Evolutionary conservation across 1,140 invertebrate genomes (phyloP).

Genomic region (Drosophila burlai): DNA sequence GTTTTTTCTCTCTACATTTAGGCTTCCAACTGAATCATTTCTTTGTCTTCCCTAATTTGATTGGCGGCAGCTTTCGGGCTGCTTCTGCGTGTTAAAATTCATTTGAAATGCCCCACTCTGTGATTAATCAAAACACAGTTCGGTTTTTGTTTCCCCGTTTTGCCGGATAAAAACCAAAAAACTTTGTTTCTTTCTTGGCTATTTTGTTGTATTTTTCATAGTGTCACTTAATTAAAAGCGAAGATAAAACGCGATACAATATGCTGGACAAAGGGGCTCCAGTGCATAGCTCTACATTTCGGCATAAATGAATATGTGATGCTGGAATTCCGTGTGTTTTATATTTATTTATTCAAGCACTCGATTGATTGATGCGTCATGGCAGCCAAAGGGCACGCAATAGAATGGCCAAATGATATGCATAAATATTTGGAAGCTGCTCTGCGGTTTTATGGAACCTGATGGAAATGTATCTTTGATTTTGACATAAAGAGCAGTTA

Average conservation of each 20-base stretch:
- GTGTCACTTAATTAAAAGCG: slow-evolving; percentile 76
- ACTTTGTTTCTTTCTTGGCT: slow-evolving; percentile 10
- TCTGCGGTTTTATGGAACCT: slow-evolving; percentile 1
- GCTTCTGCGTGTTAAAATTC: slow-evolving; percentile 64
- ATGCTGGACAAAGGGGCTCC: slow-evolving; percentile 30
- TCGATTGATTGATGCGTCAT: slow-evolving; percentile 67
- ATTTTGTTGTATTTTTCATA: slow-evolving; percentile 49
- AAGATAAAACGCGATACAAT: slow-evolving; percentile 64
- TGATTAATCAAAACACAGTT: slow-evolving; percentile 69
- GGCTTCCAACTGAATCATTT: slow-evolving; percentile 63
- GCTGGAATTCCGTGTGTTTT: slow-evolving; percentile 51
- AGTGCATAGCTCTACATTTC: slow-evolving; percentile 62
- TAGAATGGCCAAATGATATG: slow-evolving; percentile 22
- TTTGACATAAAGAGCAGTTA: slow-evolving; percentile 34
- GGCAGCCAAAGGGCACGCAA: slow-evolving; percentile 38
- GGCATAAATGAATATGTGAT: slow-evolving; percentile 72
- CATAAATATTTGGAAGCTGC: slow-evolving; percentile 34
- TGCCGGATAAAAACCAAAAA: slow-evolving; percentile 42
- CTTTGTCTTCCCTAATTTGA: slow-evolving; percentile 74
- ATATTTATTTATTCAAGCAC: slow-evolving; percentile 61
- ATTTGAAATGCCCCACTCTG: slow-evolving; percentile 50
- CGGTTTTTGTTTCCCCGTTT: slow-evolving; percentile 23
- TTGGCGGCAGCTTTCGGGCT: slow-evolving; percentile 43
- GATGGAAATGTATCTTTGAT: slow-evolving; percentile 37
- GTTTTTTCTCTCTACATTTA: not conserved